A percentile compares a stretch with the other conserved stretches of the same genome.
These are phyloP conservation scores for Phrynocephalus versicolor DNA, from an alignment of 2,113 vertebrate species.

Conservation along the genomic window DNA sequence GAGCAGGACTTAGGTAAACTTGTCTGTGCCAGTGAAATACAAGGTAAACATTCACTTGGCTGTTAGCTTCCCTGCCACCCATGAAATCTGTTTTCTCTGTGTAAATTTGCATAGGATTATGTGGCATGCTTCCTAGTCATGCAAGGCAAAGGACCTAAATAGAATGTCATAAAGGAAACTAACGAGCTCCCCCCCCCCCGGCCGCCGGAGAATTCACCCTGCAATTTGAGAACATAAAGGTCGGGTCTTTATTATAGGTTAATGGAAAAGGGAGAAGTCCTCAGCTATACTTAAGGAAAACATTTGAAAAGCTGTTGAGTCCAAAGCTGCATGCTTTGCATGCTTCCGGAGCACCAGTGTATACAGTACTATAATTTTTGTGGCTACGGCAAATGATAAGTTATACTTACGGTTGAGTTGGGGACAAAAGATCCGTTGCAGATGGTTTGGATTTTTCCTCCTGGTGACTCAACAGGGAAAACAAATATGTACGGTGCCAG, in stretches of 20 bases:
- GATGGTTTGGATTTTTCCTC: slow-evolving; percentile 18
- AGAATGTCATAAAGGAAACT: slow-evolving; percentile 42
- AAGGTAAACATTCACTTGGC: not conserved
- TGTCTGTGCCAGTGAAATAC: not conserved
- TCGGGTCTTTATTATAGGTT: slow-evolving; percentile 62
- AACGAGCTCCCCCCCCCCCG: slow-evolving; percentile 30
- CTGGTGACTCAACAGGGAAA: not conserved
- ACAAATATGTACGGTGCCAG: not conserved
- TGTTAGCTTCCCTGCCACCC: not conserved
- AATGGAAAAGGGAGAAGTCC: slow-evolving; percentile 43
- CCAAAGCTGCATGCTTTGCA: slow-evolving; percentile 35
- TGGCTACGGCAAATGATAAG: slow-evolving; percentile 59
- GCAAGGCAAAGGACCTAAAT: slow-evolving; percentile 31
- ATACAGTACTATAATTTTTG: slow-evolving; percentile 48
- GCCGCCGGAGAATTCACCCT: slow-evolving; percentile 17
- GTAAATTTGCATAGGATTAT: no score
- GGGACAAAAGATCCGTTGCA: slow-evolving; percentile 37
- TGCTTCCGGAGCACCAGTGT: slow-evolving; percentile 36
- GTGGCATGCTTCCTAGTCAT: not conserved
- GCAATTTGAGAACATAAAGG: slow-evolving; percentile 32
- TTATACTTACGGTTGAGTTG: slow-evolving; percentile 36
- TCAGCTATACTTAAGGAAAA: slow-evolving; percentile 58
- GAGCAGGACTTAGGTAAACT: no score
- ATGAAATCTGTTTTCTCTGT: not conserved
- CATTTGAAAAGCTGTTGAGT: slow-evolving; percentile 44